Conservation (phyloP, 2,888 invertebrate genomes). For the Hedychridium roseum region DNA sequence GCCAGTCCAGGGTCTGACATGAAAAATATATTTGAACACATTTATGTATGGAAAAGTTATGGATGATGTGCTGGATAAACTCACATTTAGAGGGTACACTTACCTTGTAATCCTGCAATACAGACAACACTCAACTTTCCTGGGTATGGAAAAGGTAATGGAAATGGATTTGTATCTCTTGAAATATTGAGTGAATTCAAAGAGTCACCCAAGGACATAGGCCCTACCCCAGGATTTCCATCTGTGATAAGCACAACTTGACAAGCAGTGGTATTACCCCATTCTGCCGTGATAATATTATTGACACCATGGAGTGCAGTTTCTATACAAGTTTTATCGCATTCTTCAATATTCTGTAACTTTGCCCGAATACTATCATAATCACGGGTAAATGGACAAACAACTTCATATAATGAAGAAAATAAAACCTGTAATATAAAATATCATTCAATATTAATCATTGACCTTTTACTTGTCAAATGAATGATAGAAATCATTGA, state of each 20-base stretch:
- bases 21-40: constrained; percentile 8
- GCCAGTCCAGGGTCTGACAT: constrained; percentile 53
- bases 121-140: constrained; percentile 82
- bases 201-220: constrained; percentile 71
- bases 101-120: constrained; percentile 72
- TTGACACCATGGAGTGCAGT: constrained; percentile 81
- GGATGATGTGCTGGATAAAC: constrained; percentile 54
- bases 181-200: constrained; percentile 64
- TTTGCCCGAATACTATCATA: constrained; percentile 81
- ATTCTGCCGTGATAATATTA: constrained; percentile 82
- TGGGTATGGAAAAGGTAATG: constrained; percentile 81
- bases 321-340: constrained; percentile 87
- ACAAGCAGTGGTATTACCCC: constrained; percentile 88
- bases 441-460: constrained; percentile 2
- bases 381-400: constrained; percentile 89
- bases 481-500: neutral
- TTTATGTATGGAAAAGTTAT: constrained; percentile 5
- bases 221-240: constrained; percentile 75
- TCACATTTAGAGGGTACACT: too few species aligned
- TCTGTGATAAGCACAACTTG: constrained; percentile 84
- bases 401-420: constrained; percentile 69
- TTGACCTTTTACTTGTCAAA: too few species aligned
- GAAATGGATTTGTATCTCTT: constrained; percentile 67
- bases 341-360: constrained; percentile 79
- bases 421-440: constrained; percentile 62